Evolutionary conservation across 64 coral and sea anemone genomes (phyloP).

Genomic region (Dendronephthya gigantea): DNA sequence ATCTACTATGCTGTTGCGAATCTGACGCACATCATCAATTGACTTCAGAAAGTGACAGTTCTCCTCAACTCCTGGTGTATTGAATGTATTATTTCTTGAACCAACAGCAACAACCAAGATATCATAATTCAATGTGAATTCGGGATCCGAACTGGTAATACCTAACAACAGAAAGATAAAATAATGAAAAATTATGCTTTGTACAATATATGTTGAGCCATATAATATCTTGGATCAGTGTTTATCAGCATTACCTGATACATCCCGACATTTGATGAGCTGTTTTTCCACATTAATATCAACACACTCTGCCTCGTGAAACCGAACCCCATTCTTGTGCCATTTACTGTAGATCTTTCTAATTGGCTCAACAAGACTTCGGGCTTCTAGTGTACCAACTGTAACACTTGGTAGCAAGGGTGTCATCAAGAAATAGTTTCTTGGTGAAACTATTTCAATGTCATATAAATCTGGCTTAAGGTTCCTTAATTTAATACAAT

Average conservation of each 20-base stretch:
- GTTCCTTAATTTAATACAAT: not conserved
- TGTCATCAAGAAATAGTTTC: slow-evolving; percentile 8
- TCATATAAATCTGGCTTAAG: not conserved
- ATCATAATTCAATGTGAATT: slow-evolving; percentile 7
- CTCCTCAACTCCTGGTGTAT: not conserved
- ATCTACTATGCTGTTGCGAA: not conserved
- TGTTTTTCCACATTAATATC: not conserved
- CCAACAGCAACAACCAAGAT: not conserved
- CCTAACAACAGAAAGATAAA: not conserved
- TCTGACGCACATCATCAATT: not conserved
- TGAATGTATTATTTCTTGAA: not conserved
- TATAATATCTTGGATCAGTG: too few relatives aligned
- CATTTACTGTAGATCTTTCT: not conserved
- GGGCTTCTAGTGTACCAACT: not conserved
- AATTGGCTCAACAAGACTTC: not conserved
- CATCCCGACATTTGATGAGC: not conserved
- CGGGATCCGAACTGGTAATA: not conserved
- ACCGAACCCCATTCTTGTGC: not conserved
- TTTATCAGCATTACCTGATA: too few relatives aligned
- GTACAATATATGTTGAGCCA: too few relatives aligned
- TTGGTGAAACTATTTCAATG: slow-evolving; percentile 9
- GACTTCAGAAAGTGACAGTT: slow-evolving; percentile 4
- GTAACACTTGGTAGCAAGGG: not conserved
- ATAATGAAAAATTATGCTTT: not conserved
- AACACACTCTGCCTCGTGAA: not conserved